Conservation (phyloP, 1,140 invertebrate genomes). For the Polyergus mexicanus region DNA sequence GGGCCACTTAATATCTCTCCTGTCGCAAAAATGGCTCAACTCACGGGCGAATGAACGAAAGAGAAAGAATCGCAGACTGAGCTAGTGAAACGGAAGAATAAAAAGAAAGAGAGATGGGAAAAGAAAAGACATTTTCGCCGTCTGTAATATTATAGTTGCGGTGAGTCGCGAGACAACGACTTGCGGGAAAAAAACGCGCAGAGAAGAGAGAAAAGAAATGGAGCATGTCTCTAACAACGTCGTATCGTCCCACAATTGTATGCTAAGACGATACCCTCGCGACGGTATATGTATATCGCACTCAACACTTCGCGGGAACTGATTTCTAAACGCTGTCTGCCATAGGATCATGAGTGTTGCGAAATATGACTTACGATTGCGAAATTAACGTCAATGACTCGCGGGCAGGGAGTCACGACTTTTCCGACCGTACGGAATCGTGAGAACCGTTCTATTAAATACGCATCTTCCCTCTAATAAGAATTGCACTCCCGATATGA, state of each 20-base stretch:
- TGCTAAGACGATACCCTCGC: conserved; percentile 71
- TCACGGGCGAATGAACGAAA: conserved; percentile 16
- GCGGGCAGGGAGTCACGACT: neutral
- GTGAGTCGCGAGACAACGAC: neutral
- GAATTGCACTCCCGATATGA: neutral
- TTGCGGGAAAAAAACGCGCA: conserved; percentile 18
- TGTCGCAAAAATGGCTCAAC: conserved; percentile 45
- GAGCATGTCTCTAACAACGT: conserved; percentile 72
- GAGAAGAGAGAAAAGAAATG: conserved; percentile 69
- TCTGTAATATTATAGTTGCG: conserved; percentile 45
- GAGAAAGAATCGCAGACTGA: conserved; percentile 28
- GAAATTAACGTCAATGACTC: conserved; percentile 45
- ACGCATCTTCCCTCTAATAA: neutral
- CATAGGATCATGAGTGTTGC: conserved; percentile 38
- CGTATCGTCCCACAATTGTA: conserved; percentile 78
- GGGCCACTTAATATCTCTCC: neutral
- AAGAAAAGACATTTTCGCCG: conserved; percentile 37
- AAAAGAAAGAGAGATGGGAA: conserved; percentile 11
- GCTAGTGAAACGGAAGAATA: conserved; percentile 16
- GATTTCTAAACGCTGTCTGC: conserved; percentile 49
- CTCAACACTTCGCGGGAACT: conserved; percentile 58
- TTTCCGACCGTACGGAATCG: conserved; percentile 21
- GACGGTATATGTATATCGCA: neutral
- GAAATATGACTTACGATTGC: conserved; percentile 46
- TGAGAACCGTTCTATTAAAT: conserved; percentile 3